A percentile compares a stretch with the other conserved stretches of the same genome.
phyloP scores from a whole-genome alignment of 2,888 invertebrate species.

The Meteorus cinctellus region DNA sequence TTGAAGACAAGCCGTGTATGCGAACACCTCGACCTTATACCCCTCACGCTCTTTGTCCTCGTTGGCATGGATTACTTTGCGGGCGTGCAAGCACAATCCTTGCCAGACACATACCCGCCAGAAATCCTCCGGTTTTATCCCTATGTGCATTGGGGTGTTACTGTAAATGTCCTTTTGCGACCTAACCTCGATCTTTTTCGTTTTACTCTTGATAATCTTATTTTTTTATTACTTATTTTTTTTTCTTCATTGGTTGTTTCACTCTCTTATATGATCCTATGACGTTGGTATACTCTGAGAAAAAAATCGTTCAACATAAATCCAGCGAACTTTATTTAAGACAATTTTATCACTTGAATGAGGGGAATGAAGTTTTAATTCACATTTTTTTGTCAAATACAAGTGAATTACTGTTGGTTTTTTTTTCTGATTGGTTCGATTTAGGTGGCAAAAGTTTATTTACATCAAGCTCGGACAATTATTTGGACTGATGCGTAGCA shows the following conservation, averaged over 20 bases:
- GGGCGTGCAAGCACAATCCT: conserved; percentile 26
- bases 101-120: conserved; percentile 24
- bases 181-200: conserved; percentile 4
- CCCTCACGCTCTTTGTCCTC: conserved; percentile 24
- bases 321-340: no score
- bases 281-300: neutral
- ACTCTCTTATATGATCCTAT: neutral
- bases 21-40: conserved; percentile 14
- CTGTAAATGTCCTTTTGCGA: conserved; percentile 41
- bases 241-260: neutral
- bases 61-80: conserved; percentile 30
- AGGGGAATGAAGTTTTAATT: no score
- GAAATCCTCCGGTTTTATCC: conserved; percentile 19
- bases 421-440: neutral
- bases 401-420: no score
- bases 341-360: no score
- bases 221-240: conserved; percentile 19
- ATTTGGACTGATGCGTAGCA: no score
- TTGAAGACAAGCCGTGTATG: conserved; percentile 5
- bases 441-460: neutral
- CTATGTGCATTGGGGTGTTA: conserved; percentile 25
- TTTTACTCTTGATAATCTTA: conserved; percentile 9
- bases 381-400: no score
- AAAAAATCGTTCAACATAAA: no score
- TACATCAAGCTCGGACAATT: no score